A percentile compares a stretch with the other conserved stretches of the same genome.
Conservation (phyloP, 2,113 vertebrate species). For the Serilophus lunatus region DNA sequence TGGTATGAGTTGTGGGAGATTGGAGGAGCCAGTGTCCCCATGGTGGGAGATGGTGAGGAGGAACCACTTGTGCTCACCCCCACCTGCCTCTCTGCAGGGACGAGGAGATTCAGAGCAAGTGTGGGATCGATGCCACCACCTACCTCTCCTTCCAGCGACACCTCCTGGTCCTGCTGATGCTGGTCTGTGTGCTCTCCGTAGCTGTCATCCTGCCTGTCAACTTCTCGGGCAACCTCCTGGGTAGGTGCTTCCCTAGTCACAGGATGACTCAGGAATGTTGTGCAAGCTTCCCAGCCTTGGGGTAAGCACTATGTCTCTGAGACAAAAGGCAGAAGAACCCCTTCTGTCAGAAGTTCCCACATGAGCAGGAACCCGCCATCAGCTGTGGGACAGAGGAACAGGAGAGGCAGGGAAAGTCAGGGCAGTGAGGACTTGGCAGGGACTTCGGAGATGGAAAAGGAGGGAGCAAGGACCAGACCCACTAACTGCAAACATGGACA, state of each 20-base stretch:
- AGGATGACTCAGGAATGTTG: background rate
- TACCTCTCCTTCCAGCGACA: slow-evolving; percentile 97
- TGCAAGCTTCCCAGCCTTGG: background rate
- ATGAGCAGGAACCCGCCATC: background rate
- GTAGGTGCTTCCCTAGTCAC: slow-evolving; percentile 65
- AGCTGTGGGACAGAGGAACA: background rate
- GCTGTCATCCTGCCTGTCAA: slow-evolving; percentile 92
- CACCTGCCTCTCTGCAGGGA: slow-evolving; percentile 74
- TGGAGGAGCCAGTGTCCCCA: background rate
- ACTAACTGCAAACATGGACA: background rate
- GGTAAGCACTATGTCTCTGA: background rate
- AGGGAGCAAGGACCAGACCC: background rate
- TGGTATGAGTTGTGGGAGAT: background rate
- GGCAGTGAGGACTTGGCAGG: background rate
- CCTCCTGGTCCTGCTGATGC: slow-evolving; percentile 84
- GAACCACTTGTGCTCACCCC: background rate
- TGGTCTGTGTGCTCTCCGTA: slow-evolving; percentile 90
- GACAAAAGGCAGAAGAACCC: background rate
- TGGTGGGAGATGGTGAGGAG: background rate
- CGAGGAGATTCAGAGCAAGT: slow-evolving; percentile 92
- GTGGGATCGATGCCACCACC: slow-evolving; percentile 89
- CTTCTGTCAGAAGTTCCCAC: background rate
- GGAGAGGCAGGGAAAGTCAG: background rate
- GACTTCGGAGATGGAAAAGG: background rate
- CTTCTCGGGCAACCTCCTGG: slow-evolving; percentile 88